Conservation (phyloP, 92 coral and sea anemone genomes). For the Micromussa lordhowensis region DNA sequence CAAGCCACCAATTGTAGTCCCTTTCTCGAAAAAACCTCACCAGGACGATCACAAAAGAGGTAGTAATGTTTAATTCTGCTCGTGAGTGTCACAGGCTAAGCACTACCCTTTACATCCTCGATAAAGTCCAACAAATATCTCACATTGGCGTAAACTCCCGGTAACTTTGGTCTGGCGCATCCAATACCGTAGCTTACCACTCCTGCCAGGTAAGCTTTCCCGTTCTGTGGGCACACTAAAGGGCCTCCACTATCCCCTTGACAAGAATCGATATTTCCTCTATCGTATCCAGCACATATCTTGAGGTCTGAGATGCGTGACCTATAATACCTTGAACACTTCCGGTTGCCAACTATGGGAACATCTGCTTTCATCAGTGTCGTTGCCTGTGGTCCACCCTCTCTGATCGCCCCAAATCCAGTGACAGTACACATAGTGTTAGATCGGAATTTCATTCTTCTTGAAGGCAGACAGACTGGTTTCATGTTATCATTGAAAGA, state of each 20-base stretch:
- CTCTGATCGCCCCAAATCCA: conserved; percentile 65
- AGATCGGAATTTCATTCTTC: conserved; percentile 26
- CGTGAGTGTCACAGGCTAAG: too few relatives aligned
- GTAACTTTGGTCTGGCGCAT: conserved; percentile 59
- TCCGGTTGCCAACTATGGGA: conserved; percentile 35
- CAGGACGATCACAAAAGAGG: not conserved
- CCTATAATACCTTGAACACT: conserved; percentile 44
- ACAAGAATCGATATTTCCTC: conserved; percentile 70
- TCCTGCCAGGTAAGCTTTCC: conserved; percentile 66
- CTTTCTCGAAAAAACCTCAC: not conserved
- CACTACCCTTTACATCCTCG: conserved; percentile 8
- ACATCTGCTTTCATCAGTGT: conserved; percentile 60
- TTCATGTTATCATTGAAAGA: conserved; percentile 61
- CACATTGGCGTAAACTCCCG: conserved; percentile 74
- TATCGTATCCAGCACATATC: conserved; percentile 74
- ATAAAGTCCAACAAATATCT: conserved; percentile 45
- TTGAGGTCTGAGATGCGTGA: conserved; percentile 22
- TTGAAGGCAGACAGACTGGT: conserved; percentile 68
- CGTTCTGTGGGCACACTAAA: conserved; percentile 60
- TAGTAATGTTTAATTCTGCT: too few relatives aligned
- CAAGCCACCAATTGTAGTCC: not conserved
- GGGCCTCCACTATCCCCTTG: conserved; percentile 88
- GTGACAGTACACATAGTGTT: conserved; percentile 64
- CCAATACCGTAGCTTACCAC: conserved; percentile 73
- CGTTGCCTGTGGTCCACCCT: conserved; percentile 57